Base-by-base conservation (phyloP, 2,797 vertebrate species). In the Danio tinwini region DNA sequence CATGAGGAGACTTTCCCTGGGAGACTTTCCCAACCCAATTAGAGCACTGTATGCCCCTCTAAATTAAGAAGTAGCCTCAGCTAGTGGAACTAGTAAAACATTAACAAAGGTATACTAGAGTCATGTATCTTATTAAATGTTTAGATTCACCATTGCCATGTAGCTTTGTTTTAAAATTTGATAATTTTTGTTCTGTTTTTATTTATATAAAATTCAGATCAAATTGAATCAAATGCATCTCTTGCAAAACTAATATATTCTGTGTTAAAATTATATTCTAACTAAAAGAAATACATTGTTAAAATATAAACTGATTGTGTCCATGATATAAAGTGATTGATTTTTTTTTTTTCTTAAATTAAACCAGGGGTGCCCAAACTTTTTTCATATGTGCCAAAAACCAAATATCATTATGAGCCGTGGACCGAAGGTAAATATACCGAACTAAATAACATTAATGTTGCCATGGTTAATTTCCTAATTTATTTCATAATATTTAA, bases 11-110 rank as follows among this genome's bases (percentile, higher is more conserved):
- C 1, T 47, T 19, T 39, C 73, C 12, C n/a, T 16, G 37, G 17
- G 11, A 59, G 59, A 61, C 49, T 76, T 55, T 56, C 50, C 50
- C 13, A 67, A 64, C 12, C 59, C 49, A 75, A 64, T 64, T 42
- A 75, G n/a, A 8, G n/a, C 21, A 50, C n/a, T 61, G 5, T 37
- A 74, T 40, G 40, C n/a, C 12, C n/a, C n/a, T 52, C 37, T 44
- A 53, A 29, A 29, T 29, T 29, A 29, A 29, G 29, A 10, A 49
- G 14, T 13, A 47, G 19, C 45, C 14, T 45, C n/a, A 69, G 3
- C 37, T 17, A 50, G 12, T 73, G 42, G 7, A 58, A 49, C 19
- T 47, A 39, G 7, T 16, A 7, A 62, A 65, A 29, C 37, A 56
- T 37, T 13, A 21, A 55, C 10, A 10, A 6, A 45, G 55, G 62